A percentile compares a stretch with the other conserved stretches of the same genome.
These are phyloP conservation scores for Pampus argenteus DNA, from an alignment of 2,797 vertebrate genomes.

Conservation along the genomic window DNA sequence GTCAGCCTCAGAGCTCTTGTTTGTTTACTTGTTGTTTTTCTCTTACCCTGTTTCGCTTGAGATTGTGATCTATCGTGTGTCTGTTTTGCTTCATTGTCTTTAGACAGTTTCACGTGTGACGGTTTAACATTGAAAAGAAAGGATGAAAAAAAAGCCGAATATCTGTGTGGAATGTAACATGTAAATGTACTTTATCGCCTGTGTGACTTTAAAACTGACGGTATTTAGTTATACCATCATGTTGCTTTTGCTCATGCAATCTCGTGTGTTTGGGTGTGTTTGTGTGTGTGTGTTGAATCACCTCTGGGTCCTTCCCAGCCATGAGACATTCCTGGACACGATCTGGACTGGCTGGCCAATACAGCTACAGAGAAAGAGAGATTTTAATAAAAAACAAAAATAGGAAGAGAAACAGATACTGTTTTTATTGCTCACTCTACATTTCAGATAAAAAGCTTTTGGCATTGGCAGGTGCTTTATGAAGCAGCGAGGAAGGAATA, in stretches of 20 bases:
- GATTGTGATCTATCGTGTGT: conserved; percentile 42
- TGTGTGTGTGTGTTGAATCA: conserved; percentile 58
- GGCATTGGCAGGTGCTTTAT: conserved; percentile 50
- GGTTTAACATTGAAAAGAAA: conserved; percentile 2
- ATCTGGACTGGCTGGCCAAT: conserved; percentile 86
- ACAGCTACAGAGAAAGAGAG: conserved; percentile 72
- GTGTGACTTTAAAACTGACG: not conserved
- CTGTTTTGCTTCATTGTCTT: conserved; percentile 39
- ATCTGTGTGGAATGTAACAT: conserved; percentile 21
- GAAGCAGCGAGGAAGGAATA: conserved; percentile 11
- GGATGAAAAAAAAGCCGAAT: conserved; percentile 13
- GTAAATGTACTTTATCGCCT: not conserved
- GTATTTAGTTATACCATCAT: conserved; percentile 16
- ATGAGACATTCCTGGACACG: conserved; percentile 87
- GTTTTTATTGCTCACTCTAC: conserved; percentile 31
- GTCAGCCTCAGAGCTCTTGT: conserved; percentile 24
- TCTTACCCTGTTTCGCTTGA: conserved; percentile 33
- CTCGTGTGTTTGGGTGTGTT: conserved; percentile 15
- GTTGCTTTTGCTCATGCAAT: conserved; percentile 41
- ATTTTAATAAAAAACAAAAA: conserved; percentile 39
- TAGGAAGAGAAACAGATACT: conserved; percentile 15
- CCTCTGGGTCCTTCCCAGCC: conserved; percentile 88
- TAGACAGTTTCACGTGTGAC: conserved; percentile 2
- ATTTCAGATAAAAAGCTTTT: conserved; percentile 37
- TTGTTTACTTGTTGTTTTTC: conserved; percentile 61